A percentile compares a stretch with the other conserved stretches of the same genome.
Evolutionary conservation across 2,888 invertebrate genomes (phyloP).

Genomic region (Autographa pulchrina): DNA sequence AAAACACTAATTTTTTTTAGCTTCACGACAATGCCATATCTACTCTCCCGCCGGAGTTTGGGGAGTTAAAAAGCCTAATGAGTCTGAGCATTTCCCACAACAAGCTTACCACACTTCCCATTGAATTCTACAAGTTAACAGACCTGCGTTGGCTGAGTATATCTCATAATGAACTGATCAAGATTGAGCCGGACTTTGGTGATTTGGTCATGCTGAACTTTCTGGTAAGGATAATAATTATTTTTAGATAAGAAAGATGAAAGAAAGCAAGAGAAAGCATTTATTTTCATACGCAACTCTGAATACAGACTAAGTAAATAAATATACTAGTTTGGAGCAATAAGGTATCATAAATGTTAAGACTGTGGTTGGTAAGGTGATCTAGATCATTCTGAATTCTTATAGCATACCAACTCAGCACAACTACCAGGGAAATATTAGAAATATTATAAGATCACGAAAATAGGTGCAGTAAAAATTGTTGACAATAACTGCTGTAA

Average conservation of each 20-base stretch:
- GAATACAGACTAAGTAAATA: no score
- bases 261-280: no score
- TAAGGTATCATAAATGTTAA: background rate
- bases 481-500: background rate
- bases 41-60: constrained; percentile 92
- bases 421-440: no score
- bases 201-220: constrained; percentile 93
- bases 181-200: constrained; percentile 92
- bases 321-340: no score
- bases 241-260: no score
- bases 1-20: constrained; percentile 86
- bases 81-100: constrained; percentile 92
- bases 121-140: constrained; percentile 91
- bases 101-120: constrained; percentile 90
- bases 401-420: background rate
- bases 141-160: constrained; percentile 93
- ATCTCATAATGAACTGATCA: constrained; percentile 92
- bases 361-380: no score
- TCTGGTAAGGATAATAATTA: constrained; percentile 73
- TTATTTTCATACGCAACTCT: no score
- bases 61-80: constrained; percentile 91
- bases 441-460: background rate
- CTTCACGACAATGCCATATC: constrained; percentile 95
- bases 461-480: background rate
- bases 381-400: background rate